Evolutionary conservation across 2,888 invertebrate genomes (phyloP), one percentile per base, ranked within the genome.

Genomic region (Yponomeuta plumbellus): DNA sequence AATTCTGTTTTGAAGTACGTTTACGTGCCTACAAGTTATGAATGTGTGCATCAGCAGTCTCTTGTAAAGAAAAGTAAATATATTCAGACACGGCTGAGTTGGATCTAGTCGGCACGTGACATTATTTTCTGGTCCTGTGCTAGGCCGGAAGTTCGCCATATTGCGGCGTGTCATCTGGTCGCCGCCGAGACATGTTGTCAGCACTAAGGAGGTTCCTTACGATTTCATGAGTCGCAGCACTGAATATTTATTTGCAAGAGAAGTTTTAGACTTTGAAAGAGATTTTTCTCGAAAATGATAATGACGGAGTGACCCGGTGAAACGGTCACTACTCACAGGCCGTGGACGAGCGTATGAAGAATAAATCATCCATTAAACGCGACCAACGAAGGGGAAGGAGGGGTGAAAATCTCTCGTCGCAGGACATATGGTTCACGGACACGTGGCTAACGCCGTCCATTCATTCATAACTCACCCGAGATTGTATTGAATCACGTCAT

Each of bases 361-460:
- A 84, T 84, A 85, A 85, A 86, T 83, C 84, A 84, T 79, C 80
- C 80, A 80, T 83, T 81, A 83, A 84, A 84, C 73, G 79, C 80
- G 80, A 78, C 77, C 79, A 79, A 73, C 75, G 78, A 75, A 74
- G 78, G 79, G 80, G 75, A 73, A 75, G 72, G 76, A 77, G 83
- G 80, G 83, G 59, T 74, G 79, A 75, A 75, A 80, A 80, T 81
- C 74, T 81, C 80, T 81, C 80, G 77, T 71, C 72, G 71, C 72
- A 76, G 75, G 74, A 39, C 39, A n/a, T 39, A 57, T 20, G 57
- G 26, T n/a, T 20, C 22, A 21, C 52, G 23, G 26, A 34, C 65
- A 26, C 65, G 39, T 52, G 17, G n/a, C 59, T 22, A 13, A 44
- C 21, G 20, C 44, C 40, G 13, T 44, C 21, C 78, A 76, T 78